Base-by-base conservation (phyloP, 2,113 vertebrate genomes). In the Odocoileus hemionus region DNA sequence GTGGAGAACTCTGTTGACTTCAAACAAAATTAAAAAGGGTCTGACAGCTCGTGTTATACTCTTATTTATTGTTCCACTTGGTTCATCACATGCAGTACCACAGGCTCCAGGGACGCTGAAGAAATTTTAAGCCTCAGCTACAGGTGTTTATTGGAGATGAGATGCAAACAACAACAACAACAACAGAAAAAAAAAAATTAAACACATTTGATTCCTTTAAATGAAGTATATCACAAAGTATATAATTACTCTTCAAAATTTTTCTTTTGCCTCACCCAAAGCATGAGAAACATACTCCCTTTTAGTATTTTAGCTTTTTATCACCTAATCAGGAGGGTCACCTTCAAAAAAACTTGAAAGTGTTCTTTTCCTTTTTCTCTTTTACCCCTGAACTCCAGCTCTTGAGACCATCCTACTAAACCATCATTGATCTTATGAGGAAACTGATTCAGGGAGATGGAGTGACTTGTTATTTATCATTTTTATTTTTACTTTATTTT, bases 271-370 rank as follows among this genome's bases (percentile, higher is more conserved):
- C 3, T 90, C 23, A 76, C 30, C 7, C 33, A 96, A 95, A 90
- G 19, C 13, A 83, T 89, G 58, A 64, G 26, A 94, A 80, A 60
- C 7, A 85, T 47, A 74, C 3, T 55, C 1, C 21, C 13, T 74
- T 30, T 64, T 93, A 86, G 17, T 33, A 50, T 83, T 97, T 93
- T 43, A 87, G 39, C 16, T 89, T 97, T 93, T 89, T 17, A 91
- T 33, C 28, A 61, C 89, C 21, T 93, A 78, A 45, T 87, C 45
- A 76, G 57, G 6, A 95, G 50, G 54, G 36, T 45, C 58, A 8
- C 26, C 54, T 96, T 70, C 6, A 91, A 84, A 33, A 92, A 76
- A 85, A 88, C 9, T 78, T 55, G 79, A 76, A 88, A 58, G 74
- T 28, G 3, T 3, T 95, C n/a, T 87, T 54, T 55, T 39, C 23